Evolutionary conservation across 2,797 vertebrate species (phyloP).

Genomic region (Poliocrania exsul): DNA sequence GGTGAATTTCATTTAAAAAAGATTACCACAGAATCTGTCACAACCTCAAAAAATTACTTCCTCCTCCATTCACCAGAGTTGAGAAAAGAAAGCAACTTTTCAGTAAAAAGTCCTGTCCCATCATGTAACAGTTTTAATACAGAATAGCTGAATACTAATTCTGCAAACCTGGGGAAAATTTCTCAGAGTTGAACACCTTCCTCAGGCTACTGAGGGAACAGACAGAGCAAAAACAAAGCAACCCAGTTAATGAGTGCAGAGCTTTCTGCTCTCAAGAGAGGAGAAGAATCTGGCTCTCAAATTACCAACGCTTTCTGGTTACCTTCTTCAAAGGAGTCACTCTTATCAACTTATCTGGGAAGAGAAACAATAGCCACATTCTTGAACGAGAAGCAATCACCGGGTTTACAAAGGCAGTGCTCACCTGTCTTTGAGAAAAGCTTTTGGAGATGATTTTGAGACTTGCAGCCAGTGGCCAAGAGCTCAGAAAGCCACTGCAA

Average conservation of each 20-base stretch:
- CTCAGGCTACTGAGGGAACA: neutral
- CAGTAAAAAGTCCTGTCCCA: neutral
- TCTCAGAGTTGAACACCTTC: neutral
- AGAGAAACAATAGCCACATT: conserved; percentile 39
- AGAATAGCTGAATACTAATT: neutral
- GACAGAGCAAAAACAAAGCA: neutral
- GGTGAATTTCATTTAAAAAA: neutral
- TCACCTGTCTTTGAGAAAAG: neutral
- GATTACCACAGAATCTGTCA: neutral
- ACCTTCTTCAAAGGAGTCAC: neutral
- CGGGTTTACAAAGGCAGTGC: neutral
- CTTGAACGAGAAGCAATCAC: neutral
- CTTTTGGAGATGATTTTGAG: neutral
- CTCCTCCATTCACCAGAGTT: neutral
- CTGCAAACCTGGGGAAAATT: neutral
- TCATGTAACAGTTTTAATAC: neutral
- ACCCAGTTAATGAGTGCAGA: neutral
- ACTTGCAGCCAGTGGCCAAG: neutral
- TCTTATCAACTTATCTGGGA: conserved; percentile 26
- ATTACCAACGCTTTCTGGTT: neutral
- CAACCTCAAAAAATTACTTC: neutral
- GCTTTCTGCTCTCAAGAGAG: neutral
- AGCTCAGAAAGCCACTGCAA: neutral
- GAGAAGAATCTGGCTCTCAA: neutral
- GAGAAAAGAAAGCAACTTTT: neutral